Conservation (phyloP, 2,797 vertebrate genomes). For the Xyrichtys novacula region DNA sequence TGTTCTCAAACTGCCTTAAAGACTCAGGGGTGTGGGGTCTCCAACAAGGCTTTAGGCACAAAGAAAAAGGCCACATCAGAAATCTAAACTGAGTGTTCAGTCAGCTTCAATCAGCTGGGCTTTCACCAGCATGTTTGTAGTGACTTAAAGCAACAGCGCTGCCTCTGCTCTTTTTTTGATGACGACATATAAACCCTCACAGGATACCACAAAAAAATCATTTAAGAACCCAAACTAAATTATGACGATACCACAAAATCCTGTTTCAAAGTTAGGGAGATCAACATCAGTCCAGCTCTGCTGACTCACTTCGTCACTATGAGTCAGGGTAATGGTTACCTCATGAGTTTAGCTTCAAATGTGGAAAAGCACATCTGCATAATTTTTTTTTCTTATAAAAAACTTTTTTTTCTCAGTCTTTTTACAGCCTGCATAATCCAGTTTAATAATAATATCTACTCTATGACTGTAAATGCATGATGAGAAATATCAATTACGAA, state of each 20-base stretch:
- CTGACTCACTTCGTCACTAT: too few relatives aligned
- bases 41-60: not conserved
- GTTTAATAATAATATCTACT: too few relatives aligned
- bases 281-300: too few relatives aligned
- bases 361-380: too few relatives aligned
- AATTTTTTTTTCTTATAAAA: too few relatives aligned
- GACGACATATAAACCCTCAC: not conserved
- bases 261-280: too few relatives aligned
- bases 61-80: not conserved
- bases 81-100: not conserved
- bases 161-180: not conserved
- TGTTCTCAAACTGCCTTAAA: not conserved
- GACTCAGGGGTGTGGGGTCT: not conserved
- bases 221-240: not conserved
- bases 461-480: too few relatives aligned
- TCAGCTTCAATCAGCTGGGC: not conserved
- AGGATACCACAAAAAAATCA: not conserved
- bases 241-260: not conserved
- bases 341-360: too few relatives aligned
- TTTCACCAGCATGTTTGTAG: not conserved
- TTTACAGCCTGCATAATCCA: too few relatives aligned
- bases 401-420: too few relatives aligned
- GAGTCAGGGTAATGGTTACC: too few relatives aligned
- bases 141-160: not conserved
- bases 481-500: too few relatives aligned